Percentiles rank a stretch among this genome's conserved stretches.
These are phyloP conservation scores for Ptilonorhynchus violaceus DNA, from an alignment of 2,113 vertebrate species.

Conservation along the genomic window DNA sequence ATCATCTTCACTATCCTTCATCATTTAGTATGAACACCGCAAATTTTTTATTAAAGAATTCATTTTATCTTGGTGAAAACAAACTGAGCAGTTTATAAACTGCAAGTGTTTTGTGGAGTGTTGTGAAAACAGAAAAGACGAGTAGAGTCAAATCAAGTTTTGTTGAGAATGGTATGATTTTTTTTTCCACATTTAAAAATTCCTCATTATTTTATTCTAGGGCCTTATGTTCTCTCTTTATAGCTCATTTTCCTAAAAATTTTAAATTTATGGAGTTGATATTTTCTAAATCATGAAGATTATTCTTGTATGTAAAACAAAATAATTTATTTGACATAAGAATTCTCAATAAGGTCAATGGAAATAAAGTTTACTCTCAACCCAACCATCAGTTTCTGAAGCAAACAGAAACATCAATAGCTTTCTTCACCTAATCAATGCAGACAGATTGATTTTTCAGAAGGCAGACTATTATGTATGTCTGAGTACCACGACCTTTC, in stretches of 20 bases:
- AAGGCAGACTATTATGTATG: neutral
- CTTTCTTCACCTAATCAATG: neutral
- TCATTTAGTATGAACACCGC: neutral
- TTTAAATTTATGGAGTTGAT: neutral
- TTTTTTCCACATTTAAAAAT: neutral
- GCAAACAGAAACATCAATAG: neutral
- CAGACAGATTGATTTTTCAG: conserved; percentile 27
- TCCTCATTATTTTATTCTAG: neutral
- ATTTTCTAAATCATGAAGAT: neutral
- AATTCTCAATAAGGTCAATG: neutral
- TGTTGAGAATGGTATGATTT: neutral
- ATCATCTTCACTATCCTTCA: neutral
- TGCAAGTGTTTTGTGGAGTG: neutral
- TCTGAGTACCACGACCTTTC: neutral
- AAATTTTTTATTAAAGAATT: neutral
- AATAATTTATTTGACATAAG: neutral
- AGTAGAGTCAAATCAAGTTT: neutral
- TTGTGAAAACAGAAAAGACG: neutral
- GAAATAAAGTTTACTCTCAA: neutral
- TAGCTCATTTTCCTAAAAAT: neutral
- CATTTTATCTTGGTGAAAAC: neutral
- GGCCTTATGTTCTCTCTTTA: neutral
- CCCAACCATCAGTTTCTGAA: neutral
- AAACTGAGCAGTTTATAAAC: neutral
- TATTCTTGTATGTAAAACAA: neutral